These are phyloP conservation scores for Thunnus albacares DNA, from an alignment of 2,797 vertebrate genomes.

Conservation along the genomic window DNA sequence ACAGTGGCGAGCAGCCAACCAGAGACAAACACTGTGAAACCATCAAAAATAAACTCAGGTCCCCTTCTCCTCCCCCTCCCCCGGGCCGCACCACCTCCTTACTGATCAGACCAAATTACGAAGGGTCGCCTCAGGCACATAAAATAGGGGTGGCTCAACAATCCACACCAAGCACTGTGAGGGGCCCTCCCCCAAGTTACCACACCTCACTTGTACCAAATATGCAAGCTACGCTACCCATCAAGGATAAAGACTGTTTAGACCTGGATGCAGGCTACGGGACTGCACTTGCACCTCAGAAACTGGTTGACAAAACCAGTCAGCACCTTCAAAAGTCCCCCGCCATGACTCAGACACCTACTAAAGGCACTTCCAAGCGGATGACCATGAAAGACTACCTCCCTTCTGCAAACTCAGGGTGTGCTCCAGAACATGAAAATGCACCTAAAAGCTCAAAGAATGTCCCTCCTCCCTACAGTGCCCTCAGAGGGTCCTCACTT, in stretches of 20 bases:
- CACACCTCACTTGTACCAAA: slow-evolving; percentile 84
- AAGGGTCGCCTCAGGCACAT: slow-evolving; percentile 81
- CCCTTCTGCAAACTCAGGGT: slow-evolving; percentile 83
- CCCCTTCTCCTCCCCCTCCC: slow-evolving; percentile 88
- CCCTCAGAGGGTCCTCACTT: slow-evolving; percentile 80
- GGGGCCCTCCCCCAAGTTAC: slow-evolving; percentile 84
- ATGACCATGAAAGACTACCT: slow-evolving; percentile 83
- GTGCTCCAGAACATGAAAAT: slow-evolving; percentile 75
- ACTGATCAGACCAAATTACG: slow-evolving; percentile 88
- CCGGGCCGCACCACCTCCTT: slow-evolving; percentile 91
- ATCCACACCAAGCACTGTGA: slow-evolving; percentile 79
- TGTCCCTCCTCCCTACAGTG: slow-evolving; percentile 79
- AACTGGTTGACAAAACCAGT: slow-evolving; percentile 83
- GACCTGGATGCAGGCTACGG: slow-evolving; percentile 82
- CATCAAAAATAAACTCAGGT: slow-evolving; percentile 81
- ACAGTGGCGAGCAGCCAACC: slow-evolving; percentile 85
- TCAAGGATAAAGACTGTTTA: slow-evolving; percentile 82
- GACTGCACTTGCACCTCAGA: slow-evolving; percentile 84
- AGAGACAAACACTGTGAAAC: slow-evolving; percentile 87
- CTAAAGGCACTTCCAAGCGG: slow-evolving; percentile 87
- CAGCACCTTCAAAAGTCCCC: slow-evolving; percentile 83
- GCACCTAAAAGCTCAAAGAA: slow-evolving; percentile 83
- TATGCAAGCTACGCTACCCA: slow-evolving; percentile 83
- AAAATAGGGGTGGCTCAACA: slow-evolving; percentile 77
- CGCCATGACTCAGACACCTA: slow-evolving; percentile 73